Evolutionary conservation across 2,797 vertebrate genomes (phyloP).

Genomic region (Coluber constrictor): DNA sequence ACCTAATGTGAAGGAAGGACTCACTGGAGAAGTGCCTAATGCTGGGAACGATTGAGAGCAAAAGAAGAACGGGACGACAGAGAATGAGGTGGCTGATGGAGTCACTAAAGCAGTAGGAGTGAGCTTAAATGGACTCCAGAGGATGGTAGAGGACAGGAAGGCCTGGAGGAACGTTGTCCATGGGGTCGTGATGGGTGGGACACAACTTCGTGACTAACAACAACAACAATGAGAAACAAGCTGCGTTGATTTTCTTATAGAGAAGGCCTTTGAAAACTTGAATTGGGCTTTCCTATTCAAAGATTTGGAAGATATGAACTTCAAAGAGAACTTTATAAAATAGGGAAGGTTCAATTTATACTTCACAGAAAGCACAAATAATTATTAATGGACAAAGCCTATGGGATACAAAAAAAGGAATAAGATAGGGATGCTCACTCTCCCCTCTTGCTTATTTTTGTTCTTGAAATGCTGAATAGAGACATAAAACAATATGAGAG

Average conservation of each 20-base stretch:
- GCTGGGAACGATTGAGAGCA: too few species aligned
- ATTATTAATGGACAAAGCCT: background rate
- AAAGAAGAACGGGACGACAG: too few species aligned
- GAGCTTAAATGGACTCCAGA: too few species aligned
- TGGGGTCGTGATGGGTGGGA: too few species aligned
- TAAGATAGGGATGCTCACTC: background rate
- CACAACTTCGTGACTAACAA: too few species aligned
- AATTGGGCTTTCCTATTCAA: background rate
- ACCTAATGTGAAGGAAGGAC: too few species aligned
- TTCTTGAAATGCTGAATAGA: background rate
- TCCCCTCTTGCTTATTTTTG: background rate
- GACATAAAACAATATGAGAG: background rate
- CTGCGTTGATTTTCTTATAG: background rate
- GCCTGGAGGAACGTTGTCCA: too few species aligned
- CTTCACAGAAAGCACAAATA: background rate
- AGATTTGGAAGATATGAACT: background rate
- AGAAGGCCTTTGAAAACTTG: background rate
- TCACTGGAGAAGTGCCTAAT: too few species aligned
- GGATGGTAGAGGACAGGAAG: too few species aligned
- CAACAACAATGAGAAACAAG: background rate
- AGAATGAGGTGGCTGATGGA: too few species aligned
- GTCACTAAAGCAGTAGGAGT: too few species aligned
- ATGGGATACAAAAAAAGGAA: background rate
- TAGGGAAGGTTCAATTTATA: background rate
- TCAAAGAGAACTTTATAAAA: background rate